Base-by-base conservation (phyloP, 2,797 vertebrate species). In the Zenarchopterus dispar region DNA sequence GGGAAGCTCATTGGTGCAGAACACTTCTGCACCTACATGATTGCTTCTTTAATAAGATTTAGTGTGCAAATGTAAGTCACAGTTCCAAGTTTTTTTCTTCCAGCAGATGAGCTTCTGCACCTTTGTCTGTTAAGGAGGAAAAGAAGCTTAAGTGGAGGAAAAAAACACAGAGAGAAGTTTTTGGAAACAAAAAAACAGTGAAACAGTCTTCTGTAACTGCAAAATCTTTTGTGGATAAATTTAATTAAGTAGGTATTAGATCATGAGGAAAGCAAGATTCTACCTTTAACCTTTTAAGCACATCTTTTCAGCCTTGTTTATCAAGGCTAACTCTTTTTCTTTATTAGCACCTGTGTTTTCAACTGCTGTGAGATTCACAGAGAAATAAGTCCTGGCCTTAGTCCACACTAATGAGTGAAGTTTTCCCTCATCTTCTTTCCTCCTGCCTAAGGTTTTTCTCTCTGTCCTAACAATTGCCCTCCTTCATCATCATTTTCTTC, bases 1-100 rank as follows among this genome's bases (percentile, higher is more conserved):
- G 78, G 33, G 62, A 90, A 88, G 90, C 83, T 91, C 83, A 83
- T 66, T 11, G 17, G 22, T 55, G 70, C 80, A 53, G 63, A 78
- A 81, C 83, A 86, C 78, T 68, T 69, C 45, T 70, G 50, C 36
- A 45, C 78, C 46, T 68, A 52, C 80, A 62, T 82, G 47, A 88
- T 60, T 54, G 64, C 54, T 55, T 78, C 48, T 65, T 79, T 84
- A 77, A 46, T 73, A 60, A 39, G 64, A 65, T 72, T 68, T 51
- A 39, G 16, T 42, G 74, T 53, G 51, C 53, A 75, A 73, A 75
- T 62, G 57, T 75, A 73, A 61, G 23, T 78, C 55, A 43, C 57
- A 68, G 45, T 62, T 28, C 47, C 22, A 17, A 16, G 19, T 71
- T 73, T 24, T 65, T 72, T 52, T 22, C 26, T 31, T 33, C 62